Base-by-base conservation (phyloP, 2,113 vertebrate genomes). In the Mus spicilegus region DNA sequence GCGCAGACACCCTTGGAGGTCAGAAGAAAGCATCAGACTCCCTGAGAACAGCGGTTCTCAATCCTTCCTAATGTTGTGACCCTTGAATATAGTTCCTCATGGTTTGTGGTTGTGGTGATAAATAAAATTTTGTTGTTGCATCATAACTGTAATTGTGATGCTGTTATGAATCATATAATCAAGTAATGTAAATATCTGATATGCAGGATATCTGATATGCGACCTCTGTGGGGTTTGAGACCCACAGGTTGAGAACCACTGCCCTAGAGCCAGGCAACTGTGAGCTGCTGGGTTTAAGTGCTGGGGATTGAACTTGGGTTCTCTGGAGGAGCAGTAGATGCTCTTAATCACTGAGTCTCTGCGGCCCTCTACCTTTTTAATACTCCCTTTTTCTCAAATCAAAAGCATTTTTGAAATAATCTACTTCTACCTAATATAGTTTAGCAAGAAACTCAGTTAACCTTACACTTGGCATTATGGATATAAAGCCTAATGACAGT, bases 401-500 rank as follows among this genome's bases (percentile, higher is more conserved):
- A 69, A 49, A 86, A 86, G 84, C 42, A 94, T 22, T 70, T 93
- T 87, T 28, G 39, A 87, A 92, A 76, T 14, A 61, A 87, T 87
- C 67, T 89, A 56, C 63, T 80, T 93, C 14, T 87, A 54, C 28
- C 36, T 39, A 88, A 12, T 36, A 80, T 16, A 86, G 54, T 36
- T 94, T 89, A 85, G 49, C 24, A 67, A 80, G 67, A 77, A 94
- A 61, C n/a, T 85, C 77, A 92, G 9, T 51, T 86, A 26, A 76
- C 30, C 33, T 26, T 87, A 67, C 73, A 81, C n/a, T 72, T 90
- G 67, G 36, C 42, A 63, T 90, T 67, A 54, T n/a, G 30, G 70
- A 92, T 61, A 39, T 42, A 89, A 86, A 89, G 16, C 9, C 26
- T 75, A 92, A 91, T 51, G 75, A 26, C 6, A 78, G 77, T 85